Evolutionary conservation across 1,140 invertebrate species (phyloP).

Genomic region (Plutomurus gul): DNA sequence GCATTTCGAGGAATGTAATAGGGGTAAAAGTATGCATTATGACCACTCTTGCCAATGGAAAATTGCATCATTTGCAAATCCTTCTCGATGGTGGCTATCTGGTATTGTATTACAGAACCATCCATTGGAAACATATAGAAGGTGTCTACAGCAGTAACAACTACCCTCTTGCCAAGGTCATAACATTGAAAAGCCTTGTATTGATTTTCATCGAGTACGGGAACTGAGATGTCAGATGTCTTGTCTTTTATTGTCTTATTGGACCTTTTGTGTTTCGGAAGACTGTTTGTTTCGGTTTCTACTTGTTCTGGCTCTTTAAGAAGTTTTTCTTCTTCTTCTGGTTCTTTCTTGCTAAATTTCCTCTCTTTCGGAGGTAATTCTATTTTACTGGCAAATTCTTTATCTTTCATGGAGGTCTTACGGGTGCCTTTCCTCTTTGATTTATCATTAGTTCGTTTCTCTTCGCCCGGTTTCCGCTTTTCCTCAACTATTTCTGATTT

Average conservation of each 20-base stretch:
- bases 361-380: background rate
- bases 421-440: background rate
- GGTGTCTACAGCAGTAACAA: conserved; percentile 21
- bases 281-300: background rate
- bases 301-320: background rate
- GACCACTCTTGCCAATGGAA: conserved; percentile 33
- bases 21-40: conserved; percentile 39
- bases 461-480: no score
- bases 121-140: conserved; percentile 42
- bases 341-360: background rate
- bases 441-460: no score
- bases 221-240: no score
- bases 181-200: conserved; percentile 34
- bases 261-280: background rate
- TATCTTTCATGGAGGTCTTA: background rate
- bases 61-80: conserved; percentile 47
- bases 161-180: conserved; percentile 41
- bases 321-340: background rate
- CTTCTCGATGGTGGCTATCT: conserved; percentile 40
- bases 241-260: no score
- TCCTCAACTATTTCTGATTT: no score
- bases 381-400: background rate
- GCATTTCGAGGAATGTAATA: conserved; percentile 42
- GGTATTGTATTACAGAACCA: conserved; percentile 37
- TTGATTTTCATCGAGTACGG: no score